Evolutionary conservation across 2,888 invertebrate genomes (phyloP).

Genomic region (Monochamus alternatus): DNA sequence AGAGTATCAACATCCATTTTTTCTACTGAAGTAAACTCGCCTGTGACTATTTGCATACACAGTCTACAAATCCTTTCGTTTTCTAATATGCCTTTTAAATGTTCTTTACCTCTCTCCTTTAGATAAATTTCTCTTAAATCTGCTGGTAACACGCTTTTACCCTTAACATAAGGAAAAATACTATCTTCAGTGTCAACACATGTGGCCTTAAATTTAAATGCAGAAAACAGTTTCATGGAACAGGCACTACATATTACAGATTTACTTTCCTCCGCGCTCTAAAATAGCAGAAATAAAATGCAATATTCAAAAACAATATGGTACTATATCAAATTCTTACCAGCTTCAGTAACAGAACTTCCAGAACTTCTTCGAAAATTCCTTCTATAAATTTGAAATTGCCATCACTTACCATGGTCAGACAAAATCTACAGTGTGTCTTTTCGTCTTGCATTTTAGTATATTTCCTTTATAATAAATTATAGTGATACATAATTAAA

Average conservation of each 20-base stretch:
- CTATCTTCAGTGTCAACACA: neutral
- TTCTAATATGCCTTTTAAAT: neutral
- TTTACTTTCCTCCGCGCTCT: neutral
- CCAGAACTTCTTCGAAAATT: neutral
- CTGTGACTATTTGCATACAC: neutral
- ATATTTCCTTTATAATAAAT: too few species aligned
- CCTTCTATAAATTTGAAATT: neutral
- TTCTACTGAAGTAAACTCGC: neutral
- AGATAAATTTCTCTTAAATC: neutral
- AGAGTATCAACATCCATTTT: neutral
- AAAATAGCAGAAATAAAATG: neutral
- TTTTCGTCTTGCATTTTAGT: too few species aligned
- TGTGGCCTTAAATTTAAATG: neutral
- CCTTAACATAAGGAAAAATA: neutral
- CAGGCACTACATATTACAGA: conserved; percentile 1
- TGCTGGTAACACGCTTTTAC: neutral
- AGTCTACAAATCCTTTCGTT: conserved; percentile 8
- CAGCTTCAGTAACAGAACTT: neutral
- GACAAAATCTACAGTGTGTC: conserved; percentile 12
- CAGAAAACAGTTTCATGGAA: neutral
- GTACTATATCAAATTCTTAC: neutral
- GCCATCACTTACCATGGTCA: neutral
- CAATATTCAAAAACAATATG: neutral
- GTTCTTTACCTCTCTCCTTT: neutral
- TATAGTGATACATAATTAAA: too few species aligned